Base-by-base conservation (phyloP, 2,888 invertebrate species). In the Luffia ferchaultella region DNA sequence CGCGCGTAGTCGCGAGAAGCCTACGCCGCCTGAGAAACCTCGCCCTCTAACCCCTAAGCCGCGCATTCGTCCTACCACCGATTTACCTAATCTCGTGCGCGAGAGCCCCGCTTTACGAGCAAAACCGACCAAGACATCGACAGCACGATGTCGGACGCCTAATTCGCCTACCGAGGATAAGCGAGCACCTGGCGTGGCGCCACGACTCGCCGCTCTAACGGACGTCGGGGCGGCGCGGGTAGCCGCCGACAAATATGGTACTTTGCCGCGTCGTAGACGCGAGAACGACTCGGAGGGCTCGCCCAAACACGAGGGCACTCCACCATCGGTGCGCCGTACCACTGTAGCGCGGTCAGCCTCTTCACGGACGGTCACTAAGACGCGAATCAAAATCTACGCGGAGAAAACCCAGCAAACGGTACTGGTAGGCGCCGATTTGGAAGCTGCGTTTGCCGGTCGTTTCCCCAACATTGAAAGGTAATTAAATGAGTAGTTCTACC, bases 361-460 rank as follows among this genome's bases (percentile, higher is more conserved):
- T 0, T 75, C 82, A 5, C 70, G 82, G 15, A 68, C 76, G 12
- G 65, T 76, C 1, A 69, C 71, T 16, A 78, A 77, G 58, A 68
- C 75, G 3, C 69, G 80, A 20, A 79, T 91, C 1, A 86, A 89
- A 62, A 94, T 95, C 57, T 94, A 92, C 68, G 93, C 93, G 58
- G 95, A 95, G 72, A 91, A 87, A 40, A 85, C 88, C 46, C 86
- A 88, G 15, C 95, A 95, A 69, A 95, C 95, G 1, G 91, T 90
- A 18, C 72, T 95, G 48, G 87, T 91, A 1, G 88, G 89, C 50
- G 71, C 76, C 1, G 94, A 94, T 62, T 83, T 94, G 18, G 91
- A 92, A 56, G 88, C 89, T 16, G 90, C 90, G 2, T 76, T 93
- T 49, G 86, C 88, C 0, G 93, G 93, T 1, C 70, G 87, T 51